Evolutionary conservation across 2,888 invertebrate species (phyloP), one percentile per base, ranked within the genome.

Genomic region (Bursaphelenchus okinawaensis): DNA sequence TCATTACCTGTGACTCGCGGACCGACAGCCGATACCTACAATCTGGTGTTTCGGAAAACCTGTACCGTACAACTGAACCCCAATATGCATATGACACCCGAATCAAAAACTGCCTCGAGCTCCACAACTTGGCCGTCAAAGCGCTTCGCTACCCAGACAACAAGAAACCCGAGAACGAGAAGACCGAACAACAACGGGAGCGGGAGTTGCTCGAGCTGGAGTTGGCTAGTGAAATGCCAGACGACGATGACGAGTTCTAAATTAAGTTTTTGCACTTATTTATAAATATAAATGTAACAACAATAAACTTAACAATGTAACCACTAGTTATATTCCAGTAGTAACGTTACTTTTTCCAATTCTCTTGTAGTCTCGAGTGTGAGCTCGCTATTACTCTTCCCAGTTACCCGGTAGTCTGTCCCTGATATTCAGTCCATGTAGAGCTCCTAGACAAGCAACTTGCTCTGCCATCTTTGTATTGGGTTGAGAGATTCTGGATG

Each of bases 91-190:
- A 75, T 60, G 80, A 82, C 93, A 95, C 86, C 91, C 95, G 84
- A 88, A 96, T 77, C 68, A 71, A 71, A 68, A 98, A 98, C 84
- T 98, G 98, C 82, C 87, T 99, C 72, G 93, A 96, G 84, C 88
- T 98, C 74, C 95, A 98, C 83, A 96, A 98, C 84, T 94, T 95
- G 85, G 95, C 95, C 85, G 95, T 98, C 26, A 68, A 98, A 84
- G 96, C 98, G 0, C 95, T 98, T 93, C 88, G 98, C 74, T 98
- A 95, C 86, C 98, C 98, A 22, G 96, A 96, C 83, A 93, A 95
- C 0, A 96, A 96, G 86, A 95, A 95, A 22, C 93, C 94, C 83
- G 95, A 96, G 84, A 86, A 96, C 67, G 98, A 98, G 84, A 75
- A 75, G 23, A 79, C 78, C 50, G 81, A 83, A 65, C 73, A 77